These are phyloP conservation scores for Octonoba sinensis DNA, from an alignment of 2,888 invertebrate species.

Conservation along the genomic window DNA sequence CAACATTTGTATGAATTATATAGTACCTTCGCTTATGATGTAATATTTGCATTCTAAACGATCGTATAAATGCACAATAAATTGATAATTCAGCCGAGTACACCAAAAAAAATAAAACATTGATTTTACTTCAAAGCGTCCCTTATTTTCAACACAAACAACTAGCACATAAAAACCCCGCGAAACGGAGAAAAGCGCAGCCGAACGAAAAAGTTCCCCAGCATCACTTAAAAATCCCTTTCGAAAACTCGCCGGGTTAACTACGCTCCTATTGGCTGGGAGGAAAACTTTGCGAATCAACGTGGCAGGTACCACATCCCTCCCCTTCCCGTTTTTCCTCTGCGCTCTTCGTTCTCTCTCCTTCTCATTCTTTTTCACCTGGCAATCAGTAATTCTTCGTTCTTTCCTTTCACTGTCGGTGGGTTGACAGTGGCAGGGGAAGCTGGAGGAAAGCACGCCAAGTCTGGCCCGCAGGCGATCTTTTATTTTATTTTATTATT, in stretches of 20 bases:
- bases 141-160: neutral
- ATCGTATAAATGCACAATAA: no score
- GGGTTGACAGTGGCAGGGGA: neutral
- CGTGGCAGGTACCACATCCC: conserved; percentile 48
- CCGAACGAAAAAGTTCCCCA: conserved; percentile 3
- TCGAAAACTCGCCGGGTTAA: neutral
- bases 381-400: no score
- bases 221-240: neutral
- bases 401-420: neutral
- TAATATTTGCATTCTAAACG: no score
- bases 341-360: neutral
- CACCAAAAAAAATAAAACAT: neutral
- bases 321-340: neutral
- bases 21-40: no score
- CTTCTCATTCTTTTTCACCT: neutral
- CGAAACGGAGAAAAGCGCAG: neutral
- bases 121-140: neutral
- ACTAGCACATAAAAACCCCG: conserved; percentile 1
- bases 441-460: neutral
- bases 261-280: conserved; percentile 25
- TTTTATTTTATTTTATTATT: no score
- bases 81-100: no score
- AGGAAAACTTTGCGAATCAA: conserved; percentile 19
- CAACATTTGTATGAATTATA: no score
- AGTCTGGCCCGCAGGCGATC: no score